phyloP scores from a whole-genome alignment of 2,888 invertebrate genomes.

The Abscondita cerata region DNA sequence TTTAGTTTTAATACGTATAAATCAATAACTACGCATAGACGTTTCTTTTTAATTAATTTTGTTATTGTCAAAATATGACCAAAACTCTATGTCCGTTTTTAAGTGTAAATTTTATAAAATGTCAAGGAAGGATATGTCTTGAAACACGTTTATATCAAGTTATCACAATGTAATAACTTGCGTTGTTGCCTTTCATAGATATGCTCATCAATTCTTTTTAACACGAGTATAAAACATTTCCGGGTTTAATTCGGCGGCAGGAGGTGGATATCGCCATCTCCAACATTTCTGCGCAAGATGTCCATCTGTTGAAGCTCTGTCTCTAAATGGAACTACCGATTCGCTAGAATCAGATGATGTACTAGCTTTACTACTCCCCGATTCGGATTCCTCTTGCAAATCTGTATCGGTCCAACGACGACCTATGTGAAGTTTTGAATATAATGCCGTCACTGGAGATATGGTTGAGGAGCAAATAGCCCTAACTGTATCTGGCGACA shows the following conservation, averaged over 20 bases:
- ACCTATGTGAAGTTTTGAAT: conserved; percentile 55
- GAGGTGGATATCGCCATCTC: conserved; percentile 65
- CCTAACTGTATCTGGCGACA: conserved; percentile 62
- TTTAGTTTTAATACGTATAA: no score
- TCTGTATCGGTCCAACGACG: conserved; percentile 71
- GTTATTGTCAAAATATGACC: conserved; percentile 21
- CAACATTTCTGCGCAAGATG: conserved; percentile 67
- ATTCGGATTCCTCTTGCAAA: conserved; percentile 67
- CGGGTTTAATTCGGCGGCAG: conserved; percentile 53
- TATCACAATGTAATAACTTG: conserved; percentile 55
- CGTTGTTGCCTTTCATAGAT: conserved; percentile 73
- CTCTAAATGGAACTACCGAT: conserved; percentile 67
- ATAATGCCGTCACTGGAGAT: conserved; percentile 49
- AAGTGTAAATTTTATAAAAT: conserved; percentile 20
- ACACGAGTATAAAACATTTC: conserved; percentile 56
- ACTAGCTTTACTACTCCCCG: conserved; percentile 50
- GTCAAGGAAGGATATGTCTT: conserved; percentile 14
- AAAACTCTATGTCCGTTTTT: conserved; percentile 16
- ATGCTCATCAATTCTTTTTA: conserved; percentile 79
- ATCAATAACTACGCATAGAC: no score
- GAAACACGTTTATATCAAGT: background rate
- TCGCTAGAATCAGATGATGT: conserved; percentile 52
- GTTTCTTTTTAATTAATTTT: background rate
- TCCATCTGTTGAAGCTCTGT: conserved; percentile 78
- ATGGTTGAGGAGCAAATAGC: conserved; percentile 57